Evolutionary conservation across 2,113 vertebrate genomes (phyloP), one percentile per base, ranked within the genome.

Genomic region (Tragulus kanchil): DNA sequence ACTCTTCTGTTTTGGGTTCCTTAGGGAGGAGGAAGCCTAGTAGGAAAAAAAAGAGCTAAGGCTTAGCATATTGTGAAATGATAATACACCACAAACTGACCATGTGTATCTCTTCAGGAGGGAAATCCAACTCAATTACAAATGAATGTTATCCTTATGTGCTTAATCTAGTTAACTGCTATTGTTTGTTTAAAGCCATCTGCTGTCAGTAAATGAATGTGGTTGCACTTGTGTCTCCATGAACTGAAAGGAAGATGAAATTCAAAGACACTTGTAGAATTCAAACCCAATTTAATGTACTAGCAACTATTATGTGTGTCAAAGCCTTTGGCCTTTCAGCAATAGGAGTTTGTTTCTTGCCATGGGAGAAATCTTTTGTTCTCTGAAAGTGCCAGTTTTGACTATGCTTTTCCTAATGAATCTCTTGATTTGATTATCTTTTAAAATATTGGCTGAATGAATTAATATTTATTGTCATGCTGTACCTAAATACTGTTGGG

Each of bases 381-480:
- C 45, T 83, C 50, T 75, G 93, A 82, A 54, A 61, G 25, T 90
- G n/a, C 48, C 36, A 50, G 7, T 73, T 85, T 96, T 95, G 85
- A 59, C 23, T 88, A 9, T 52, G 19, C 25, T 92, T 97, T 94
- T 95, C 31, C 59, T 81, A 95, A 69, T 73, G 50, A 95, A 36
- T 79, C 52, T 81, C 61, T 81, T 69, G 15, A 23, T 71, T 54
- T 95, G 28, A 61, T 45, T 93, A 65, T 83, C 93, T 88, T 67
- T 25, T 12, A 14, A 59, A 94, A 95, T 45, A 16, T 87, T 89
- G 36, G 14, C 69, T 89, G 64, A 88, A 58, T 87, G 67, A 96
- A 85, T 89, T 93, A 77, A 65, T 67, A 85, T 42, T 71, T 59
- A 94, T 90, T 94, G 28, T 81, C 36, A 2, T 94, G 42, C 10